Base-by-base conservation (phyloP, 2,113 vertebrate species). In the Neofelis nebulosa region DNA sequence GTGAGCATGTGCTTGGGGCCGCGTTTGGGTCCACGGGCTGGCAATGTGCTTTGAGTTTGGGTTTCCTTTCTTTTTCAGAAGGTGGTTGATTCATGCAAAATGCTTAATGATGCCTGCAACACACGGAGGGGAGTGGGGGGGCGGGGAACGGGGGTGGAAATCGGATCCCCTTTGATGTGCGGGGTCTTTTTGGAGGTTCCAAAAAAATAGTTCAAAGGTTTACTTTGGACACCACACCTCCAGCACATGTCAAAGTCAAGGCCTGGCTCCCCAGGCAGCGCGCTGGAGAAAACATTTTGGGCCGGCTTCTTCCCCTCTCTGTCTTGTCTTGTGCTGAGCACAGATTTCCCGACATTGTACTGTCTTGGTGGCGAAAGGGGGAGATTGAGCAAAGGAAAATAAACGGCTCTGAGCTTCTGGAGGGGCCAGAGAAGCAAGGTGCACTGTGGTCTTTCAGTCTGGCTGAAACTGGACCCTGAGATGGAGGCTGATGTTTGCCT, bases 161-260 rank as follows among this genome's bases (percentile, higher is more conserved):
- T 95, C 33, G 4, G 96, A 94, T 94, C 19, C 55, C 45, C 93
- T 98, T 98, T 80, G 87, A 98, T 97, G 71, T 82, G 80, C 76
- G 55, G n/a, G 25, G n/a, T 69, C 91, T 94, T 96, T 98, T 96
- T 93, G 57, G 94, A 97, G 89, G 94, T 98, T 98, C 97, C 94
- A 97, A 95, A 95, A 97, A 89, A 57, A 69, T 6, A 45, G 89
- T 98, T 97, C 97, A 98, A 96, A 97, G 84, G 61, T 98, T 98
- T 97, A 86, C 41, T 57, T 89, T 41, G n/a, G 83, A 94, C 6
- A 7, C 89, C 3, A 4, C 89, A 98, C 89, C 93, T 91, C 48
- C 45, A 41, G 5, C 86, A 95, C 94, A 97, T 92, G 97, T 86
- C 91, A 85, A 84, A 94, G 52, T 74, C 83, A 89, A 90, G 86